Evolutionary conservation across 2,888 invertebrate species (phyloP).

Genomic region (Cremastinae sp.): DNA sequence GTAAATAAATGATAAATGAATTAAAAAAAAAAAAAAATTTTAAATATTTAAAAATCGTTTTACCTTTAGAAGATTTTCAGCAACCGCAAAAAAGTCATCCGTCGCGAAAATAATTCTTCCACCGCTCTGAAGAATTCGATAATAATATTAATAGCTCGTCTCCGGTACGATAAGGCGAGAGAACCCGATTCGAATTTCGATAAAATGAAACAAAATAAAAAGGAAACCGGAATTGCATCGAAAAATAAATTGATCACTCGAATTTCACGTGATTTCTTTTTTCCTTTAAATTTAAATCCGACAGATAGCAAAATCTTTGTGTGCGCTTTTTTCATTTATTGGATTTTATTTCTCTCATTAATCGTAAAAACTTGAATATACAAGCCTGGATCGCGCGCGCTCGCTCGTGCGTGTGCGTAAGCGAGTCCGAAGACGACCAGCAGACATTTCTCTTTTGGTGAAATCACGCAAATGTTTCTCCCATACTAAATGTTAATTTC

Average conservation of each 20-base stretch:
- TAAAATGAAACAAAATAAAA: conserved; percentile 5
- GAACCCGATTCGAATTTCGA: neutral
- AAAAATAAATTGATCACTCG: neutral
- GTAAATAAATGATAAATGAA: conserved; percentile 19
- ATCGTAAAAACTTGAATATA: conserved; percentile 37
- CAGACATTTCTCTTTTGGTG: conserved; percentile 57
- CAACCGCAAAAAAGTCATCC: conserved; percentile 85
- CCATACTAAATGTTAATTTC: neutral
- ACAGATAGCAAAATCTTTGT: no score
- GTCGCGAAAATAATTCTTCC: conserved; percentile 84
- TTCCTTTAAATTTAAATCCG: neutral
- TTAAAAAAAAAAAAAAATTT: neutral
- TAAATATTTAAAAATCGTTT: conserved; percentile 10
- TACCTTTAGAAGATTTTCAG: conserved; percentile 83
- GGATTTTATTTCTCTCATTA: conserved; percentile 7
- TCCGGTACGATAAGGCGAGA: neutral
- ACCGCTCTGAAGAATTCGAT: conserved; percentile 80
- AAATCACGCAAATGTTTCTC: conserved; percentile 48
- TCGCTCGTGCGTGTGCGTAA: neutral
- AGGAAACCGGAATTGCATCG: no score
- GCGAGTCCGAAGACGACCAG: conserved; percentile 19
- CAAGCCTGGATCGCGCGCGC: neutral
- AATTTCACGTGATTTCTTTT: conserved; percentile 2
- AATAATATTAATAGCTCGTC: neutral
- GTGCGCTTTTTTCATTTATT: conserved; percentile 26